Evolutionary conservation across 1,140 invertebrate species (phyloP).

Genomic region (Dryas iulia): DNA sequence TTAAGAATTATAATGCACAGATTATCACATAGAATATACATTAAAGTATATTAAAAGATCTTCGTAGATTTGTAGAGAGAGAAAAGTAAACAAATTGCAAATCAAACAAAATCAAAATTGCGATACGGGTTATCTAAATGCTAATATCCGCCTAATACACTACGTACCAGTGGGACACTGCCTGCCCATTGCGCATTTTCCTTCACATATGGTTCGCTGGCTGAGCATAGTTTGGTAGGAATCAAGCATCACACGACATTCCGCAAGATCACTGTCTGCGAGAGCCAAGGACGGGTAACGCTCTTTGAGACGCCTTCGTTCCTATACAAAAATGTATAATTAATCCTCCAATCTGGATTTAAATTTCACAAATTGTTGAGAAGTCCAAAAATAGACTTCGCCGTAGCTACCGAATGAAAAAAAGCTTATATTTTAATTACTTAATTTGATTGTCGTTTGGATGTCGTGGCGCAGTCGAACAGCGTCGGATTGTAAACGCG

Average conservation of each 20-base stretch:
- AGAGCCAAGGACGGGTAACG: constrained; percentile 90
- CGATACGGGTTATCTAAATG: constrained; percentile 5
- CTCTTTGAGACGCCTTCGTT: constrained; percentile 90
- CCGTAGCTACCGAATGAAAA: too few species aligned
- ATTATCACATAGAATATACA: not conserved
- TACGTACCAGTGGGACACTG: constrained; percentile 88
- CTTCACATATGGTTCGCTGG: constrained; percentile 90
- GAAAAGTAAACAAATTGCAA: constrained; percentile 10
- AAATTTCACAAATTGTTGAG: too few species aligned
- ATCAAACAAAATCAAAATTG: constrained; percentile 2
- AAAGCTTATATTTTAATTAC: too few species aligned
- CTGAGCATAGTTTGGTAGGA: constrained; percentile 90
- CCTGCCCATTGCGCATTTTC: constrained; percentile 90
- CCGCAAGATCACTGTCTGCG: constrained; percentile 86
- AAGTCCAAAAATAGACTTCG: too few species aligned
- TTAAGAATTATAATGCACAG: not conserved
- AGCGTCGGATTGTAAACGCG: too few species aligned
- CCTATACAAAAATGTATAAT: constrained; percentile 77
- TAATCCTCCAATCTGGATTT: too few species aligned
- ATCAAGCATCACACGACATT: constrained; percentile 87
- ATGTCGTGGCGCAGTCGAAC: too few species aligned
- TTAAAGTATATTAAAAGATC: not conserved
- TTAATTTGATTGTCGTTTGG: too few species aligned
- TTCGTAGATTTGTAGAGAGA: not conserved
- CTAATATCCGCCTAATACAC: constrained; percentile 1